Conservation (phyloP, 37 sponge, comb jelly and placozoan species). For the Chondrilla cf. caribensis region DNA sequence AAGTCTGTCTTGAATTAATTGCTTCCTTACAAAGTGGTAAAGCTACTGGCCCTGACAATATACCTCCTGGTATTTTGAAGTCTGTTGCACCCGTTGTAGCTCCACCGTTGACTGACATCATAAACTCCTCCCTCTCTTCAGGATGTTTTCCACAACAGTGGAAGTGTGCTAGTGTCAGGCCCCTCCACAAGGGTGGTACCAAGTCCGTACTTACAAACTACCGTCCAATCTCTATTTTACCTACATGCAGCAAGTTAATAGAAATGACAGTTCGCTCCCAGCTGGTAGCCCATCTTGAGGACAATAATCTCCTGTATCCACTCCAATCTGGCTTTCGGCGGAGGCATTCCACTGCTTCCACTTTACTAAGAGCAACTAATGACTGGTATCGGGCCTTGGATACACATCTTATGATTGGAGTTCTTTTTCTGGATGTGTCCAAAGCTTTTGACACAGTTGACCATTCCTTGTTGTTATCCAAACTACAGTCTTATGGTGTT, state of each 20-base stretch:
- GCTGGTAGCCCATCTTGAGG: neutral
- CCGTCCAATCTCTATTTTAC: conserved; percentile 1
- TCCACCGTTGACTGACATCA: neutral
- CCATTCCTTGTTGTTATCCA: neutral
- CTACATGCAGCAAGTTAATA: neutral
- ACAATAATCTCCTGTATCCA: neutral
- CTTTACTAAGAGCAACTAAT: neutral
- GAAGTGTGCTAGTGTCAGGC: neutral
- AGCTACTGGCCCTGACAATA: neutral
- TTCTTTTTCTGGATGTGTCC: conserved; percentile 4
- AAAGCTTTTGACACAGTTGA: conserved; percentile 4
- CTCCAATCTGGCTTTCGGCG: neutral
- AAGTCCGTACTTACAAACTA: neutral
- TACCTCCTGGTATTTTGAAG: neutral
- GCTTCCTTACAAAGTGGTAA: neutral
- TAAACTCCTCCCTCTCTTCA: neutral
- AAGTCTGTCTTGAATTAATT: neutral
- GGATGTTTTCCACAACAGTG: neutral
- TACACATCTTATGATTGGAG: neutral
- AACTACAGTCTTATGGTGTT: neutral
- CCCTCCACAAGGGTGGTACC: neutral
- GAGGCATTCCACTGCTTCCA: neutral
- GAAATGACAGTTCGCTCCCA: neutral
- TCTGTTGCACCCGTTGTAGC: neutral
- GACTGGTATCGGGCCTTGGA: neutral